Conservation (phyloP, 92 coral and sea anemone genomes). For the Palythoa heliodiscus region DNA sequence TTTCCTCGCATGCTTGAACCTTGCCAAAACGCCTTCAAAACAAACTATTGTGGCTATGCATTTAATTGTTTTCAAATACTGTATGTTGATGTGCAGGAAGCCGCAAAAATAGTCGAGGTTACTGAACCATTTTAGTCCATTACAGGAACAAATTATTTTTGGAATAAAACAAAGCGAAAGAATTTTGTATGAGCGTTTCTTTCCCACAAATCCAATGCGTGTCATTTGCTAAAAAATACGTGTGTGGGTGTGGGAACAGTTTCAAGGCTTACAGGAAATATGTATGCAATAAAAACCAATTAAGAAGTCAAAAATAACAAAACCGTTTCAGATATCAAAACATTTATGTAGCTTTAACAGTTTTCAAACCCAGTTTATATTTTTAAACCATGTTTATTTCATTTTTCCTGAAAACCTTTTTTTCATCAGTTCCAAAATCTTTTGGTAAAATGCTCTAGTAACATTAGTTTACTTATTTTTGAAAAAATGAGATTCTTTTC, state of each 20-base stretch:
- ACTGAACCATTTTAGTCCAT: not conserved
- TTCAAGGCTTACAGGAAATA: not conserved
- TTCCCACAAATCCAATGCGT: not conserved
- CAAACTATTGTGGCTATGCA: not conserved
- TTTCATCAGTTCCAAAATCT: too few species aligned
- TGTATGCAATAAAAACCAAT: not conserved
- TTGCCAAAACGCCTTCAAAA: not conserved
- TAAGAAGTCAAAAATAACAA: too few species aligned
- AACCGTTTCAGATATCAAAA: too few species aligned
- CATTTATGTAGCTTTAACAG: too few species aligned
- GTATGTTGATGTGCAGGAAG: not conserved
- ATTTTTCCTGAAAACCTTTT: too few species aligned
- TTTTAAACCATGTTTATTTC: too few species aligned
- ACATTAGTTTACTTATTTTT: too few species aligned
- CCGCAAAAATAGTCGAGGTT: not conserved
- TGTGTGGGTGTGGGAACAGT: not conserved
- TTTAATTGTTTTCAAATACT: not conserved
- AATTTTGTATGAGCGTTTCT: not conserved
- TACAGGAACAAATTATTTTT: not conserved
- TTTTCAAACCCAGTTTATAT: too few species aligned
- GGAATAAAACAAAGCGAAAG: not conserved
- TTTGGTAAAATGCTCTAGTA: too few species aligned
- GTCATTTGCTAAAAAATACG: not conserved
- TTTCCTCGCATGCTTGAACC: not conserved
- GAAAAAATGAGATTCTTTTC: too few species aligned